phyloP scores from a whole-genome alignment of 2,888 invertebrate genomes.

The Ashinkailepas kermadecensis region DNA sequence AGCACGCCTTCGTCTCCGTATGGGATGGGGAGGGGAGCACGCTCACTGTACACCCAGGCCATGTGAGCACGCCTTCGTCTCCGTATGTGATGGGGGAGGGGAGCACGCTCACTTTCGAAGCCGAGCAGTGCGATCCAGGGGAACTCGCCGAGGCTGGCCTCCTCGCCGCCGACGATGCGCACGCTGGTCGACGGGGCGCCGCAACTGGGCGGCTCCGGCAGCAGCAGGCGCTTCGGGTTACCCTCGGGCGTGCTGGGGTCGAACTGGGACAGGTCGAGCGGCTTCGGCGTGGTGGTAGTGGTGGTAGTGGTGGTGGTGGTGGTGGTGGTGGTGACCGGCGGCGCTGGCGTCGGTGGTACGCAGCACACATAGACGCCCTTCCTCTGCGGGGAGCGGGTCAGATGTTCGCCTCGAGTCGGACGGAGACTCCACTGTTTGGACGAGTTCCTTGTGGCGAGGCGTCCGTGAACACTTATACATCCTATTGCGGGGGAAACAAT shows the following conservation, averaged over 20 bases:
- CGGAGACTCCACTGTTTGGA: no score
- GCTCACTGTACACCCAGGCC: no score
- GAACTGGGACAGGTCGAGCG: constrained; percentile 5
- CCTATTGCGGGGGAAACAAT: no score
- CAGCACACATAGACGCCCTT: neutral
- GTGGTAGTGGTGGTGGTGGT: neutral
- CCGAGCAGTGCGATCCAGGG: constrained; percentile 17
- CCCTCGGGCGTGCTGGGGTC: constrained; percentile 16
- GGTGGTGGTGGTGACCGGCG: neutral
- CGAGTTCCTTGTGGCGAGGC: no score
- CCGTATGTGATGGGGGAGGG: no score
- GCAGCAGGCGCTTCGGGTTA: constrained; percentile 4
- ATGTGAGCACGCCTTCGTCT: no score
- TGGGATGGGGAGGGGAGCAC: no score
- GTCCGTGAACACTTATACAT: no score
- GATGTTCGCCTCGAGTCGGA: no score
- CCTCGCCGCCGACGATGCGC: constrained; percentile 15
- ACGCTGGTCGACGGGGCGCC: neutral
- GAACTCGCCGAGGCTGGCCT: neutral
- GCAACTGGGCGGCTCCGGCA: neutral
- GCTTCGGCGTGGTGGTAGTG: neutral
- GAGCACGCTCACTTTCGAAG: neutral
- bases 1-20: no score
- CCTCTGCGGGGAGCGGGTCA: no score
- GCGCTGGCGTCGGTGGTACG: neutral